phyloP scores from a whole-genome alignment of 2,888 invertebrate species.

The Eudasyphora cyanicolor region DNA sequence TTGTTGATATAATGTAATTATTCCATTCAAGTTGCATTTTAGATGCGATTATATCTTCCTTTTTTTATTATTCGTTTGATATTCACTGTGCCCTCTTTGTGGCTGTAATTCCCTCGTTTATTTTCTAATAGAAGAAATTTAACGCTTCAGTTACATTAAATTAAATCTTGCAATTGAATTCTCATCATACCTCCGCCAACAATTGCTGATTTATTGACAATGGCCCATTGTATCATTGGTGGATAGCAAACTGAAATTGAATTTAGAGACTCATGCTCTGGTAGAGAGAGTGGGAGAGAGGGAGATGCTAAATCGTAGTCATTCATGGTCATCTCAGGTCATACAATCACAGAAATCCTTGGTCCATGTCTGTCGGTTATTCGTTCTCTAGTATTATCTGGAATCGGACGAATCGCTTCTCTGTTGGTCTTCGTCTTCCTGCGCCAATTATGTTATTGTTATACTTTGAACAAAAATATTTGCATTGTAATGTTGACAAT shows the following conservation, averaged over 20 bases:
- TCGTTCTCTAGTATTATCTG: background rate
- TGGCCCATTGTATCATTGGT: background rate
- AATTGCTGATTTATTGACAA: background rate
- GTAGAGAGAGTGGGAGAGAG: too few species aligned
- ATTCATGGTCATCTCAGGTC: background rate
- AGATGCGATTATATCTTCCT: background rate
- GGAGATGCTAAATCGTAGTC: background rate
- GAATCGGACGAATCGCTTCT: background rate
- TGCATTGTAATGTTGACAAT: conserved; percentile 15
- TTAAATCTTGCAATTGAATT: conserved; percentile 36
- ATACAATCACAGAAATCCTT: background rate
- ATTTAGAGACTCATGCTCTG: too few species aligned
- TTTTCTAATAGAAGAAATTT: conserved; percentile 44
- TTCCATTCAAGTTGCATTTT: too few species aligned
- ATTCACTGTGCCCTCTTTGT: background rate
- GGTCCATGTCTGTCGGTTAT: background rate
- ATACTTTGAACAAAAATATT: background rate
- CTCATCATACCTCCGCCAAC: background rate
- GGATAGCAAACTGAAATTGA: background rate
- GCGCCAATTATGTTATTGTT: background rate
- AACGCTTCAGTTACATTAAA: conserved; percentile 55
- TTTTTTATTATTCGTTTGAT: background rate
- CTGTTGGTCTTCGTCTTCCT: background rate
- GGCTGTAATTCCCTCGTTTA: background rate
- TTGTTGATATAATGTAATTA: too few species aligned